Base-by-base conservation (phyloP, 1,140 invertebrate species). In the Cyclargus thomasi region DNA sequence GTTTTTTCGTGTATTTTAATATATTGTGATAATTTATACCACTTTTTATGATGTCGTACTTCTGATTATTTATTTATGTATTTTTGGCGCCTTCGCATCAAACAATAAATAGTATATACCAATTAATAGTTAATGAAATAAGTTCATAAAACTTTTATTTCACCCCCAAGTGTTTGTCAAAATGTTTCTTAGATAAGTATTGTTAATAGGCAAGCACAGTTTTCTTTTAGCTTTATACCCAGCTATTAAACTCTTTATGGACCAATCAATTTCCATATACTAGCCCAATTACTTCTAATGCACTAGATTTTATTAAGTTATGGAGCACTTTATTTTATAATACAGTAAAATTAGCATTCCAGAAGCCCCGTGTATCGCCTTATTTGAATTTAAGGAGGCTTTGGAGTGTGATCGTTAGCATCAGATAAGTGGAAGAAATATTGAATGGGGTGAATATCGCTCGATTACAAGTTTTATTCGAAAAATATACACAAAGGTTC, bases 361-460 rank as follows among this genome's bases (percentile, higher is more conserved):
- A 47, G 39, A 86, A 85, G 85, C 84, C 18, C 18, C 53, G 53
- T 17, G n/a, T 55, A 57, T 18, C 10, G 39, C 53, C 18, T 57
- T 36, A 64, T 18, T 64, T 36, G 79, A 79, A 79, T 84, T 85
- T 83, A 79, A 86, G 85, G 86, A 80, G 80, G 80, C 68, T 70
- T 74, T 73, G 76, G 75, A 81, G 75, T 79, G 74, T 78, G 74
- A 82, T 84, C 83, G 82, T 86, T 85, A 80, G 80, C 85, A 86
- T 86, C 86, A 78, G 86, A 86, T 88, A 85, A 85, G 75, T 78
- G 67, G 73, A 77, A 75, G 79, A 79, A 79, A 83, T 82, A 82
- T 75, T 75, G 76, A 77, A 79, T 73, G 73, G 67, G 71, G 78
- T 74, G 73, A 73, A 80, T 75, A 80, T 78, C 74, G 79, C 75